A percentile compares a stretch with the other conserved stretches of the same genome.
phyloP scores from a whole-genome alignment of 2,113 vertebrate genomes.

The Carettochelys insculpta region DNA sequence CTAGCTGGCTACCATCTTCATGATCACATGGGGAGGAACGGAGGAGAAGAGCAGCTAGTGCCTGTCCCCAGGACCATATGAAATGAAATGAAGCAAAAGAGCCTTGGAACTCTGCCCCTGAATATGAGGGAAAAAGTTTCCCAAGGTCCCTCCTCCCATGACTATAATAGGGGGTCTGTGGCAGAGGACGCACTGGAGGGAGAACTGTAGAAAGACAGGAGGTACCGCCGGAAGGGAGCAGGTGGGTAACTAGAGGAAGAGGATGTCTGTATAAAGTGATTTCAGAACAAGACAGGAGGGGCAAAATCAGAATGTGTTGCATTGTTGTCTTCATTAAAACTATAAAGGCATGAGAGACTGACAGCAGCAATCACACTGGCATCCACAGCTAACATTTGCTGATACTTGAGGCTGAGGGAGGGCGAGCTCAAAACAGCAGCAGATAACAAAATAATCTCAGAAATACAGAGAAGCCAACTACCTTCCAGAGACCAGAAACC shows the following conservation, averaged over 20 bases:
- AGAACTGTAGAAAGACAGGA: not conserved
- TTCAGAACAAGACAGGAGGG: not conserved
- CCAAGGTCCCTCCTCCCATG: not conserved
- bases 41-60: fast-evolving
- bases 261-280: not conserved
- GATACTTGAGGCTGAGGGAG: not conserved
- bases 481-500: not conserved
- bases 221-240: not conserved
- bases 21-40: fast-evolving
- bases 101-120: not conserved
- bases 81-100: not conserved
- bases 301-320: not conserved
- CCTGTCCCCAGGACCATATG: fast-evolving
- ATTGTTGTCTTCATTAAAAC: not conserved
- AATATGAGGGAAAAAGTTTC: not conserved
- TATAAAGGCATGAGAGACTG: fast-evolving
- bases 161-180: not conserved
- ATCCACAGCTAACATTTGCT: not conserved
- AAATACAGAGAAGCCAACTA: not conserved
- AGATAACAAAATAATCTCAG: too few species aligned
- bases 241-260: not conserved
- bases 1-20: not conserved
- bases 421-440: not conserved
- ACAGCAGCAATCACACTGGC: not conserved
- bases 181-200: not conserved